Percentiles rank a stretch among this genome's conserved stretches.
Evolutionary conservation across 2,888 invertebrate genomes (phyloP).

Genomic region (Gerris lacustris): DNA sequence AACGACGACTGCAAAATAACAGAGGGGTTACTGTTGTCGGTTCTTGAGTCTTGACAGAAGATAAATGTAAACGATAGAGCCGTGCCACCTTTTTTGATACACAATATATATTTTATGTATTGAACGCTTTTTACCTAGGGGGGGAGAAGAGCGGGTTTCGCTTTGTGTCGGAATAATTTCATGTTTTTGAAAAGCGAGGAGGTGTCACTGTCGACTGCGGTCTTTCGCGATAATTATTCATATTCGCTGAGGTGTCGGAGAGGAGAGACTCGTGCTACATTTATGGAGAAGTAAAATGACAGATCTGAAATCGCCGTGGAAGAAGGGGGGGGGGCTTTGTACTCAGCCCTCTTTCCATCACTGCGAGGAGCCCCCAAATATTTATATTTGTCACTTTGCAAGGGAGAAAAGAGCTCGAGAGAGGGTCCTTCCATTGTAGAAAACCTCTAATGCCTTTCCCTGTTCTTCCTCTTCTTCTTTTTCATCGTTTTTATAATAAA

Average conservation of each 20-base stretch:
- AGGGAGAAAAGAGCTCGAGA: neutral
- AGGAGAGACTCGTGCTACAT: neutral
- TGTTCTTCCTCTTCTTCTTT: neutral
- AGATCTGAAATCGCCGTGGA: neutral
- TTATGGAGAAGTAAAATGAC: neutral
- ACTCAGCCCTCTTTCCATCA: no score
- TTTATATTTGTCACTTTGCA: constrained; percentile 1
- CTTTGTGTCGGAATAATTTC: neutral
- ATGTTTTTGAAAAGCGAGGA: neutral
- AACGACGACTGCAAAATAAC: no score
- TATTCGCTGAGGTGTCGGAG: neutral
- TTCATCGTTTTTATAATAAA: neutral
- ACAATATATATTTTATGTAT: neutral
- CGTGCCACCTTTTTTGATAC: neutral
- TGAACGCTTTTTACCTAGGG: neutral
- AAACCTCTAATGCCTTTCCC: constrained; percentile 5
- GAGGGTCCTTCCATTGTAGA: neutral
- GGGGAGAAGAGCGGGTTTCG: neutral
- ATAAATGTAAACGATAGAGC: constrained; percentile 1
- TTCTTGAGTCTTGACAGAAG: neutral
- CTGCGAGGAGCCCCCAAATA: neutral
- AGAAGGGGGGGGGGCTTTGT: neutral
- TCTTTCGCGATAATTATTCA: neutral
- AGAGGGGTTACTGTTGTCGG: no score
- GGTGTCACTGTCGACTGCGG: neutral